Conservation (phyloP, 2,113 vertebrate species). For the Myocastor coypus region DNA sequence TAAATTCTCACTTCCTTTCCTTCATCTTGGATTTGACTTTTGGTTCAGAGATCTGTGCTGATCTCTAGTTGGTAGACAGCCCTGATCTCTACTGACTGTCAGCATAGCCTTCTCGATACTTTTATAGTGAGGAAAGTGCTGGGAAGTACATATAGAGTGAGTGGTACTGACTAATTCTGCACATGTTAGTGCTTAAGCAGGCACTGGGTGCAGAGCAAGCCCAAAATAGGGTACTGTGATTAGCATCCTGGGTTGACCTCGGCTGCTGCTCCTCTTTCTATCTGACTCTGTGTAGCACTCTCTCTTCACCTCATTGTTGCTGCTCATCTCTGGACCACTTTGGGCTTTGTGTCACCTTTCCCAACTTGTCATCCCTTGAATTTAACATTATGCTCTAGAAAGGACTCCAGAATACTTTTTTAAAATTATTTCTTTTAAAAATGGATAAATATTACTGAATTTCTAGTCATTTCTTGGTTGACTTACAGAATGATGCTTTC, state of each 20-base stretch:
- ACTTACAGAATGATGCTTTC: neutral
- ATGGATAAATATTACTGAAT: conserved; percentile 42
- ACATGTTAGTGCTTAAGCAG: neutral
- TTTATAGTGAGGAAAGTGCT: conserved; percentile 21
- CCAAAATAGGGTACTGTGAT: neutral
- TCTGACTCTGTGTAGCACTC: neutral
- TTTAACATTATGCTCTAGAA: conserved; percentile 40
- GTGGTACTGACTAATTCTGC: neutral
- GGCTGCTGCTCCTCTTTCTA: neutral
- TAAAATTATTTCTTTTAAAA: neutral
- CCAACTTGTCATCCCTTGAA: conserved; percentile 14
- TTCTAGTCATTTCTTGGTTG: conserved; percentile 51
- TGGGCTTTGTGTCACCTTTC: conserved; percentile 37
- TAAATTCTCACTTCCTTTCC: conserved; percentile 68
- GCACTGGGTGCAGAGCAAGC: neutral
- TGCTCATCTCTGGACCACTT: neutral
- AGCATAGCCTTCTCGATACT: neutral
- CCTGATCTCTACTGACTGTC: conserved; percentile 66
- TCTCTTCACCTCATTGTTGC: neutral
- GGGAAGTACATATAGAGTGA: neutral
- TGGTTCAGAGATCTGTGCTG: conserved; percentile 54
- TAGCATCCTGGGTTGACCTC: neutral
- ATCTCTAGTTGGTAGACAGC: conserved; percentile 46
- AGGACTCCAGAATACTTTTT: neutral
- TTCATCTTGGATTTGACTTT: conserved; percentile 71